phyloP scores from a whole-genome alignment of 2,797 vertebrate species.

The Sandelia bainsii region DNA sequence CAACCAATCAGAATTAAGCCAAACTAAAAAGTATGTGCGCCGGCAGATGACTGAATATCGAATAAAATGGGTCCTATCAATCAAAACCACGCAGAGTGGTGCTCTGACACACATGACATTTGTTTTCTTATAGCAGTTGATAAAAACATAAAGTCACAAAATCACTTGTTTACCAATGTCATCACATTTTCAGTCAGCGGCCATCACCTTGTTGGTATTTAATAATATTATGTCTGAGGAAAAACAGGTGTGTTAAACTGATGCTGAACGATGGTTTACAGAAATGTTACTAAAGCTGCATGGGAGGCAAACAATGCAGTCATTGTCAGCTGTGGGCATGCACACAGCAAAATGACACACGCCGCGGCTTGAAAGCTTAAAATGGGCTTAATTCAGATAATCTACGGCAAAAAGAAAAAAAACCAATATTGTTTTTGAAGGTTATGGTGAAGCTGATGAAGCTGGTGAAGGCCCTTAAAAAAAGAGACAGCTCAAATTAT shows the following conservation, averaged over 20 bases:
- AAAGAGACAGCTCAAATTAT: neutral
- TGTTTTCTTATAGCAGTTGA: conserved; percentile 16
- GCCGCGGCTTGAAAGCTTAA: conserved; percentile 21
- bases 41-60: conserved; percentile 25
- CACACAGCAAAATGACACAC: conserved; percentile 47
- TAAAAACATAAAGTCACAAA: conserved; percentile 6
- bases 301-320: conserved; percentile 53
- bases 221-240: conserved; percentile 18
- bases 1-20: neutral
- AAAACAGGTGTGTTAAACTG: conserved; percentile 38
- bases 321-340: conserved; percentile 61
- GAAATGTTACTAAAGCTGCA: conserved; percentile 34
- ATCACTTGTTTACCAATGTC: neutral
- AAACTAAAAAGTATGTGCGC: too few species aligned
- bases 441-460: neutral
- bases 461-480: neutral
- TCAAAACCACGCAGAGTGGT: conserved; percentile 22
- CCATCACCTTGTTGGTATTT: conserved; percentile 7
- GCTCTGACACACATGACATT: conserved; percentile 18
- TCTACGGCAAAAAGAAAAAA: conserved; percentile 18
- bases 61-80: conserved; percentile 26
- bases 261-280: conserved; percentile 30
- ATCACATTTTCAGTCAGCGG: conserved; percentile 12
- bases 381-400: conserved; percentile 3
- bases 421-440: conserved; percentile 10